Conservation (phyloP, 1,140 invertebrate genomes). For the Plodia interpunctella region DNA sequence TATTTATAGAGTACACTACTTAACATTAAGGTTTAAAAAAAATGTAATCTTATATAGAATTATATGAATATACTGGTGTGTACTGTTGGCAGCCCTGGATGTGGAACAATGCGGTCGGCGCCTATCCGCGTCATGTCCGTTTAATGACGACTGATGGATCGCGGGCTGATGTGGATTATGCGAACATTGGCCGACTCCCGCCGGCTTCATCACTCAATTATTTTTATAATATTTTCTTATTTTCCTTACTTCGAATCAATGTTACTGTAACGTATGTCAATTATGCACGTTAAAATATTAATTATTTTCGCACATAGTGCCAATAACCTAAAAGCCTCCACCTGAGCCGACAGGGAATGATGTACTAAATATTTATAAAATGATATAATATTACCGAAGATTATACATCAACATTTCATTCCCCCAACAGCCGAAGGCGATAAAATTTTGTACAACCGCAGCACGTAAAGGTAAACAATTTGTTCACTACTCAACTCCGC, state of each 20-base stretch:
- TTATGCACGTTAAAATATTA: too few relatives aligned
- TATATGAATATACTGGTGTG: neutral
- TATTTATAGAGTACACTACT: too few relatives aligned
- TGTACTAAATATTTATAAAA: neutral
- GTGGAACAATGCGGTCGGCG: conserved; percentile 19
- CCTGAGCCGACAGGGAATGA: neutral
- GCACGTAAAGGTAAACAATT: conserved; percentile 13
- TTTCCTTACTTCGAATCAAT: too few relatives aligned
- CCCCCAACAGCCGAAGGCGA: conserved; percentile 3
- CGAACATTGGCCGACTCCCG: conserved; percentile 9
- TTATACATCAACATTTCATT: conserved; percentile 5
- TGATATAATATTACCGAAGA: neutral
- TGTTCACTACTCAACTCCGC: conserved; percentile 13
- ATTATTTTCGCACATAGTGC: too few relatives aligned
- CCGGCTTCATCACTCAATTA: conserved; percentile 36
- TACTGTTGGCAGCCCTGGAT: neutral
- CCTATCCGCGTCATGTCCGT: conserved; percentile 35
- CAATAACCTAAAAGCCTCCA: too few relatives aligned
- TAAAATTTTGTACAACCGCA: neutral
- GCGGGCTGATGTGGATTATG: conserved; percentile 55
- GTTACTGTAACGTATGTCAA: too few relatives aligned
- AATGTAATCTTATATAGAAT: neutral
- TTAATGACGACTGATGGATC: conserved; percentile 71
- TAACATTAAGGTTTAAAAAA: too few relatives aligned
- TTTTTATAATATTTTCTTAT: neutral